Base-by-base conservation (phyloP, 2,888 invertebrate species). In the Trichogramma dendrolimi region DNA sequence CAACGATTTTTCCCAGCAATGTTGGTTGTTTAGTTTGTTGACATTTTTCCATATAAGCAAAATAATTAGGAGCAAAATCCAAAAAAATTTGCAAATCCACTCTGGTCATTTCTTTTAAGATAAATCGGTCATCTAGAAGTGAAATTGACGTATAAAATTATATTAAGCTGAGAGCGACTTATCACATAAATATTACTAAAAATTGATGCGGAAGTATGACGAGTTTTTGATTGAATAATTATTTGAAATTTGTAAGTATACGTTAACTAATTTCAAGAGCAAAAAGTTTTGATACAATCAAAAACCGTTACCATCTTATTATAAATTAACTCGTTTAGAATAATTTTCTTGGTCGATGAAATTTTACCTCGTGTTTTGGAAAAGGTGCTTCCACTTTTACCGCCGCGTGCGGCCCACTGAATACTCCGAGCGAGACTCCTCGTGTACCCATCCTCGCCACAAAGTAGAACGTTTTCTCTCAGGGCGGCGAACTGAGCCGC, bases 301-400 rank as follows among this genome's bases (percentile, higher is more conserved):
- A 58, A 58, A 56, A 52, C 6, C 27, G 52, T 11, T 44, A 6
- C n/a, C 27, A 43, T 3, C 46, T 51, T 10, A 48, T 49, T 55
- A 42, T 8, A 46, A 8, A 49, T 42, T 40, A 42, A 51, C 41
- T 59, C 8, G 41, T 58, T 40, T 40, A n/a, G 48, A 51, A 49
- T 10, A 55, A 48, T 40, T 4, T 38, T 41, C 11, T 27, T 0
- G 44, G 0, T 50, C 48, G 10, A 8, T 27, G 4, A 10, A 43
- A 44, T 62, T 40, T 41, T 74, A 89, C 91, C 94, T 79, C 87
- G 85, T 47, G 95, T 96, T 82, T 97, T 97, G 75, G 93, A 92
- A 82, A 99, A 99, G 43, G 90, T 87, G 6, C 96, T 96, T 0
- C 98, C 98, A 0, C 97, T 97, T 80, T 99, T 99, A 43, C 99